Percentiles rank a stretch among this genome's conserved stretches.
These are phyloP conservation scores for Bacillus rossius DNA, from an alignment of 1,140 invertebrate genomes.

Conservation along the genomic window DNA sequence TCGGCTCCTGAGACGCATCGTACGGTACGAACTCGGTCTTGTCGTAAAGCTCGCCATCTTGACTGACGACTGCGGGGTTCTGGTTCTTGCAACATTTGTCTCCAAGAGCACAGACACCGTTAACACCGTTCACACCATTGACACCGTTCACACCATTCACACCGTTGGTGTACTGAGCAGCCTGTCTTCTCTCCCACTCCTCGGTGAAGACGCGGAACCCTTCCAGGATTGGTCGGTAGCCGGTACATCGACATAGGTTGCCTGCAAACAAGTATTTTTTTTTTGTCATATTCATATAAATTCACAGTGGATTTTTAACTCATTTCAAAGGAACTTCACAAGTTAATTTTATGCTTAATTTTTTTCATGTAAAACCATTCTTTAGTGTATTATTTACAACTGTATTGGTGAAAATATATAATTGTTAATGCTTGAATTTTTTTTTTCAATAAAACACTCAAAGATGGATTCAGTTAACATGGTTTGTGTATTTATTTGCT, in stretches of 20 bases:
- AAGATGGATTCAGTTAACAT: too few species aligned
- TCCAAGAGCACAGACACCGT: constrained; percentile 49
- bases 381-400: too few species aligned
- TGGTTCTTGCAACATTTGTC: constrained; percentile 51
- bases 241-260: constrained; percentile 87
- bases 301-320: too few species aligned
- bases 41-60: constrained; percentile 51
- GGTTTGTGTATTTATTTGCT: too few species aligned
- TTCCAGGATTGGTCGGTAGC: constrained; percentile 86
- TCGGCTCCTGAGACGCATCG: constrained; percentile 83
- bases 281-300: too few species aligned
- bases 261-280: too few species aligned
- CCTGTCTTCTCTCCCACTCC: constrained; percentile 58
- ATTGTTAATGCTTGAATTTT: too few species aligned
- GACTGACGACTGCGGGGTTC: constrained; percentile 21
- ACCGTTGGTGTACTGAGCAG: constrained; percentile 25
- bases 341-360: too few species aligned
- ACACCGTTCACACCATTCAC: constrained; percentile 11
- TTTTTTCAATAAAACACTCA: too few species aligned
- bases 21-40: constrained; percentile 68
- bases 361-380: too few species aligned
- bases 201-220: constrained; percentile 79
- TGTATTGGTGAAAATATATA: too few species aligned
- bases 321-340: too few species aligned
- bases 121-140: constrained; percentile 28